Conservation (phyloP, 2,888 invertebrate species). For the Amphimallon solstitiale region DNA sequence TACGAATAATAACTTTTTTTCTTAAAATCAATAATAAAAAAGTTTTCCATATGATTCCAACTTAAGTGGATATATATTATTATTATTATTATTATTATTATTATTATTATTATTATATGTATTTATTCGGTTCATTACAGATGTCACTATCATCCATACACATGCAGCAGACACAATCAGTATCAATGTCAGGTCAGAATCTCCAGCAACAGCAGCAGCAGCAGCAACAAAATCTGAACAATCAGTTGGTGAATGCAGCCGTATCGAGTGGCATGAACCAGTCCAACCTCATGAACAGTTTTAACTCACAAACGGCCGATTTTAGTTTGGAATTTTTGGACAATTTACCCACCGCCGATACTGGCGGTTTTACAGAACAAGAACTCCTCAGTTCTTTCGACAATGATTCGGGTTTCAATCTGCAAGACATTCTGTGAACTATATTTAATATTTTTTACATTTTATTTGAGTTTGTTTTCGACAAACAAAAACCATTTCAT, state of each 20-base stretch:
- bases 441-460: slow-evolving; percentile 4
- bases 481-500: no score
- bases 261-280: slow-evolving; percentile 46
- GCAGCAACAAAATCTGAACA: slow-evolving; percentile 45
- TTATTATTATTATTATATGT: no score
- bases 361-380: slow-evolving; percentile 81
- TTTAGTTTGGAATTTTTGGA: slow-evolving; percentile 89
- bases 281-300: slow-evolving; percentile 63
- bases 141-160: slow-evolving; percentile 73
- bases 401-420: slow-evolving; percentile 74
- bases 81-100: no score
- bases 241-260: slow-evolving; percentile 56
- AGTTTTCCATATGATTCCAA: no score
- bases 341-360: slow-evolving; percentile 80
- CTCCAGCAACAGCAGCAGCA: slow-evolving; percentile 43
- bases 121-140: no score
- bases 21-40: no score
- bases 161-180: slow-evolving; percentile 76
- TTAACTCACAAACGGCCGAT: slow-evolving; percentile 69
- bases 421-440: slow-evolving; percentile 57
- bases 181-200: slow-evolving; percentile 65
- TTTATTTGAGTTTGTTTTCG: no score
- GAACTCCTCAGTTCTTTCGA: slow-evolving; percentile 87
- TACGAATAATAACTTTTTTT: no score
- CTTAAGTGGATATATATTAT: no score